Percentiles rank a stretch among this genome's conserved stretches.
Conservation (phyloP, 2,113 vertebrate genomes). For the Cettia cetti region DNA sequence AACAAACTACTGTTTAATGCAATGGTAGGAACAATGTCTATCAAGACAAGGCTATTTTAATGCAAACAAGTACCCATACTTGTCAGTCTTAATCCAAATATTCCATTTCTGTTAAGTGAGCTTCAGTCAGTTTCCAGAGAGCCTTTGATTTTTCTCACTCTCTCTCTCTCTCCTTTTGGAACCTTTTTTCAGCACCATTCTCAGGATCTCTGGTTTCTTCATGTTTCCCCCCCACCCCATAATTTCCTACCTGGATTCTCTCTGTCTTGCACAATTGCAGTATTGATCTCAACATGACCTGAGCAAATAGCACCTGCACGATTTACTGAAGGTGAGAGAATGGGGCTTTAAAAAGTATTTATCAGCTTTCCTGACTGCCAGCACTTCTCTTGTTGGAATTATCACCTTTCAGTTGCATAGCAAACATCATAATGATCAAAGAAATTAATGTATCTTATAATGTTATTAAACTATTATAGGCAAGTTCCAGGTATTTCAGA, state of each 20-base stretch:
- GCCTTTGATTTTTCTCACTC: not conserved
- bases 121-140: not conserved
- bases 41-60: not conserved
- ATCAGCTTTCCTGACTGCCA: not conserved
- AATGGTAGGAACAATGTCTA: not conserved
- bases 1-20: not conserved
- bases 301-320: not conserved
- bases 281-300: not conserved
- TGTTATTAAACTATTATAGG: not conserved
- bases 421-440: not conserved
- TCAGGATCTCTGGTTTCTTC: not conserved
- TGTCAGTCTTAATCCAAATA: not conserved
- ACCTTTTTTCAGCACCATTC: not conserved
- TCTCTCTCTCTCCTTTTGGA: not conserved
- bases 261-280: not conserved
- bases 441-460: not conserved
- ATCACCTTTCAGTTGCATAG: not conserved
- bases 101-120: not conserved
- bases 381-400: not conserved
- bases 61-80: not conserved
- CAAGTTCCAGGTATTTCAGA: not conserved
- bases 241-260: not conserved
- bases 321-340: not conserved
- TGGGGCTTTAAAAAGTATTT: not conserved
- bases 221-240: accelerated